phyloP scores from a whole-genome alignment of 1,140 invertebrate species.

The Leptoteleia sp. region DNA sequence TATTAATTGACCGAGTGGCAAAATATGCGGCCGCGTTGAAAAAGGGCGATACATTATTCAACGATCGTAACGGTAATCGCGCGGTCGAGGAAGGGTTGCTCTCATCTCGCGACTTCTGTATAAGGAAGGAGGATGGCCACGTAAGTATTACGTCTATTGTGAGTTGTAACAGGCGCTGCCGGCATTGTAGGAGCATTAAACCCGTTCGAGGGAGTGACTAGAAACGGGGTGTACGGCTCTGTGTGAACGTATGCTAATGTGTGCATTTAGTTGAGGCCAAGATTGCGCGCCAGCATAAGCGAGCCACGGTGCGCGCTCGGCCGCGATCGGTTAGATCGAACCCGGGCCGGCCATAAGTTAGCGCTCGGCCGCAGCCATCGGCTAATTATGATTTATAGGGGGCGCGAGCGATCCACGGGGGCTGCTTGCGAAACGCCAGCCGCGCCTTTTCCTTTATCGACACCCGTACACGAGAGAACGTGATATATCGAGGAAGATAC shows the following conservation, averaged over 20 bases:
- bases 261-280: no score
- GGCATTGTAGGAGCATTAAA: no score
- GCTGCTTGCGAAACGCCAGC: constrained; percentile 59
- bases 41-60: constrained; percentile 39
- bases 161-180: constrained; percentile 35
- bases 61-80: constrained; percentile 30
- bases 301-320: no score
- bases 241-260: no score
- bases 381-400: constrained; percentile 63
- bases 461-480: constrained; percentile 15
- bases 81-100: constrained; percentile 26
- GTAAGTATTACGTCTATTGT: constrained; percentile 38
- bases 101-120: constrained; percentile 32
- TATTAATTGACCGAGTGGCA: constrained; percentile 42
- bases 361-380: constrained; percentile 26
- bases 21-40: constrained; percentile 30
- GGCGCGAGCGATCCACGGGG: constrained; percentile 48
- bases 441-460: constrained; percentile 57
- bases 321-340: no score
- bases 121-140: constrained; percentile 11
- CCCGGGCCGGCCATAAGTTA: no score
- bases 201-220: no score
- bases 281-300: no score
- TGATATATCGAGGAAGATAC: constrained; percentile 30
- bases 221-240: no score